Conservation (phyloP, 2,113 vertebrate species). For the Labeo rohita region DNA sequence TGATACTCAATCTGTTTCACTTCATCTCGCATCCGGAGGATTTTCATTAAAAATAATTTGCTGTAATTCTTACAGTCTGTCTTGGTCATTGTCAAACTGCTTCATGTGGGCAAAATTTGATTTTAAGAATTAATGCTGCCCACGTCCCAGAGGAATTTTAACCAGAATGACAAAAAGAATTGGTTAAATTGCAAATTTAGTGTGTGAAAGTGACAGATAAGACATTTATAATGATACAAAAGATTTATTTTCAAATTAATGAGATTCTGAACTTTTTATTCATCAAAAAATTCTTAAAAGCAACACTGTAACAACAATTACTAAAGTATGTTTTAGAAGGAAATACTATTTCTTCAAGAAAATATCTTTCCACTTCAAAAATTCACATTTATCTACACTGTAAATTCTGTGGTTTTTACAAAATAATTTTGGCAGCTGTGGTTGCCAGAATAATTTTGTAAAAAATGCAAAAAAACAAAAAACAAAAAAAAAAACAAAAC, state of each 20-base stretch:
- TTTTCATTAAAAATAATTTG: slow-evolving; percentile 28
- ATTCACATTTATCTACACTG: not conserved
- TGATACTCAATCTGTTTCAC: slow-evolving; percentile 42
- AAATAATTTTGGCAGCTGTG: no score
- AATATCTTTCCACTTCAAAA: not conserved
- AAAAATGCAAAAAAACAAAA: no score
- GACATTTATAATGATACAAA: not conserved
- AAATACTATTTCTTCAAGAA: no score
- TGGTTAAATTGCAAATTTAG: not conserved
- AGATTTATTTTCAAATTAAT: not conserved
- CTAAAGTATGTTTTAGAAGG: no score
- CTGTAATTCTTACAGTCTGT: slow-evolving; percentile 3
- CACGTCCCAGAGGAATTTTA: not conserved
- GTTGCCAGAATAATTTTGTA: no score
- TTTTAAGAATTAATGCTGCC: not conserved
- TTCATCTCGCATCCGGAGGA: slow-evolving; percentile 32
- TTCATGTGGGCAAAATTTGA: not conserved
- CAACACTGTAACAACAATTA: not conserved
- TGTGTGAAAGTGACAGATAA: not conserved
- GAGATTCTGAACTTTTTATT: not conserved
- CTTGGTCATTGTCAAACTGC: not conserved
- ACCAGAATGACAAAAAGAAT: not conserved
- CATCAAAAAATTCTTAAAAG: not conserved
- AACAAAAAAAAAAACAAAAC: no score
- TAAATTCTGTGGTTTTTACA: no score